A percentile compares a stretch with the other conserved stretches of the same genome.
Evolutionary conservation across 2,888 invertebrate genomes (phyloP).

Genomic region (Esperia sulphurella): DNA sequence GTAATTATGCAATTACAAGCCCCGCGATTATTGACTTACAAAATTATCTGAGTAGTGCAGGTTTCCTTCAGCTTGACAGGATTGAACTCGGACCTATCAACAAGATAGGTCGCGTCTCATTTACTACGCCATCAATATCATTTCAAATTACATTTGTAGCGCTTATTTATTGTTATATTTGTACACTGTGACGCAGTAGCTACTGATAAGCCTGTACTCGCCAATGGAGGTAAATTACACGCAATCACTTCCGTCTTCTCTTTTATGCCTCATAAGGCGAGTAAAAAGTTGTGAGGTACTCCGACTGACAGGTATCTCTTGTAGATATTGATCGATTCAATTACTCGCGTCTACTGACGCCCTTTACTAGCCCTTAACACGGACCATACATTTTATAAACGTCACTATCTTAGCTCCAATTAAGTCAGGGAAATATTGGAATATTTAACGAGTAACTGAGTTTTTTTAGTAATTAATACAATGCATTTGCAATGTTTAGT

Average conservation of each 20-base stretch:
- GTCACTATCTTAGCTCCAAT: background rate
- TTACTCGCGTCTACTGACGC: slow-evolving; percentile 4
- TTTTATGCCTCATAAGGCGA: slow-evolving; percentile 6
- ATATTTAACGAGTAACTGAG: too few species aligned
- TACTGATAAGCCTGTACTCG: slow-evolving; percentile 1
- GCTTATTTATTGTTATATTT: background rate
- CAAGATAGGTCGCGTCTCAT: too few species aligned
- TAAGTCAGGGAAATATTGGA: background rate
- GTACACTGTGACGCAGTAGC: background rate
- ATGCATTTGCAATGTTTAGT: too few species aligned
- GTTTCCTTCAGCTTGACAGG: too few species aligned
- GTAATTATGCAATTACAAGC: too few species aligned
- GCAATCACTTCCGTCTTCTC: slow-evolving; percentile 11
- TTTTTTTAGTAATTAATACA: too few species aligned
- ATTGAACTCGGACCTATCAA: too few species aligned
- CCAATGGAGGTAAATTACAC: slow-evolving; percentile 9
- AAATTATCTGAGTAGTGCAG: too few species aligned
- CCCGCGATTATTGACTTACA: too few species aligned
- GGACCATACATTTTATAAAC: background rate
- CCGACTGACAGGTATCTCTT: background rate
- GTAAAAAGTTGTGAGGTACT: slow-evolving; percentile 2
- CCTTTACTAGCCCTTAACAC: background rate
- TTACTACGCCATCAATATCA: too few species aligned
- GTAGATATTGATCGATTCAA: slow-evolving; percentile 10
- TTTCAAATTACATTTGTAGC: background rate